These are phyloP conservation scores for Catocala fraxini DNA, from an alignment of 2,888 invertebrate species.

Conservation along the genomic window DNA sequence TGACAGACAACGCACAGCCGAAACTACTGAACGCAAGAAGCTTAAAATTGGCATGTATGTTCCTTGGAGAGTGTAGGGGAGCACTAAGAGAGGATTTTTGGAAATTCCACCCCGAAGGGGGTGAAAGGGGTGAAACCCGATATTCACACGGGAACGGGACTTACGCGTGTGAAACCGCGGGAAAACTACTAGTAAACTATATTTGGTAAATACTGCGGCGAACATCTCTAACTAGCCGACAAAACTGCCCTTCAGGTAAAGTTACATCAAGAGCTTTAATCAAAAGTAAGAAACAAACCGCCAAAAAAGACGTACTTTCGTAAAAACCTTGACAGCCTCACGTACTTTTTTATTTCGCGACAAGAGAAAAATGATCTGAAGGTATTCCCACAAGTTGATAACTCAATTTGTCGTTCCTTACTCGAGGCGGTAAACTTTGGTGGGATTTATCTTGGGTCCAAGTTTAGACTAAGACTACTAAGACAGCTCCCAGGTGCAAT, in stretches of 20 bases:
- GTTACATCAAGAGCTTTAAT: slow-evolving; percentile 7
- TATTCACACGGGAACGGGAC: no score
- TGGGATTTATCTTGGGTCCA: slow-evolving; percentile 72
- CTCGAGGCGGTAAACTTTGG: slow-evolving; percentile 61
- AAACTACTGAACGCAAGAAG: no score
- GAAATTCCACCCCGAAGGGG: no score
- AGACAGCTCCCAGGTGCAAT: slow-evolving; percentile 83
- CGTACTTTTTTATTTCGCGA: slow-evolving; percentile 43
- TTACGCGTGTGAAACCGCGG: no score
- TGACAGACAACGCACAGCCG: no score
- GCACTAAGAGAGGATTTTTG: no score
- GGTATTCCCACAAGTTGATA: slow-evolving; percentile 64
- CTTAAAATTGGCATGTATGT: no score
- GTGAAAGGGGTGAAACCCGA: no score
- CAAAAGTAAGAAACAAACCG: slow-evolving; percentile 3
- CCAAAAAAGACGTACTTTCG: slow-evolving; percentile 12
- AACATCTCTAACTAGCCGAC: no score
- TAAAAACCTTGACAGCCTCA: slow-evolving; percentile 35
- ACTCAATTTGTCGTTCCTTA: slow-evolving; percentile 74
- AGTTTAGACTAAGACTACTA: slow-evolving; percentile 72
- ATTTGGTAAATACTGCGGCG: no score
- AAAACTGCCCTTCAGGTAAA: neutral
- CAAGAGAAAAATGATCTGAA: slow-evolving; percentile 60
- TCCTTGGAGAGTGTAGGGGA: no score
- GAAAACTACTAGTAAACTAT: no score